Evolutionary conservation across 2,888 invertebrate genomes (phyloP), one percentile per base, ranked within the genome.

Genomic region (Heteromurus nitidus): DNA sequence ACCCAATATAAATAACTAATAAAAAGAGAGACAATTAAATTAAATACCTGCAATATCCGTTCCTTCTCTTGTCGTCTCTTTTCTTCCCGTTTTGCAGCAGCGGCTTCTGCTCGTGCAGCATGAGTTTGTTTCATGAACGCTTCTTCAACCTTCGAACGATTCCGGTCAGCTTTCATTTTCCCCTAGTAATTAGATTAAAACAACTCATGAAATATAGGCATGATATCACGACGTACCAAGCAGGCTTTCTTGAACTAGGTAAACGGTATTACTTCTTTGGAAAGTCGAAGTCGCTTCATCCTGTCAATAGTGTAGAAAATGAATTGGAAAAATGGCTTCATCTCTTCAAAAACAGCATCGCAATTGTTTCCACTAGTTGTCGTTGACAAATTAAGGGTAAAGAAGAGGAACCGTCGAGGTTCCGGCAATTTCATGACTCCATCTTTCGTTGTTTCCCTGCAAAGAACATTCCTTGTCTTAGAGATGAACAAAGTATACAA

Each of bases 41-140:
- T n/a, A n/a, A n/a, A n/a, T 76, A 92, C 92, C 85, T 93, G 94
- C 89, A 98, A 92, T 80, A 99, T 95, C 84, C 94, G 92, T 88
- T 99, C 99, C 89, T 99, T 98, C 90, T 99, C 98, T 86, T 93
- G 93, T 82, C 98, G 93, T 65, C 96, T 92, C 88, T 96, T 96
- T 89, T 99, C 98, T 89, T 99, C 99, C 9, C 96, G 92, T 28
- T 96, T 91, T 55, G 93, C 94, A 42, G 98, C 98, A 0, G 99
- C 99, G 28, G 97, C 97, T 91, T 99, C 99, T 86, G 97, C 97
- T 0, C 99, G 91, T 24, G 97, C 97, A n/a, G 94, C 95, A 90
- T 99, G 99, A 0, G 98, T 96, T 16, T 95, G 96, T 88, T 98
- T 96, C 88, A 97, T 90, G 91, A 96, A 98, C 31, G 94, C 94